Evolutionary conservation across 2,113 vertebrate species (phyloP), one percentile per base, ranked within the genome.

Genomic region (Hylia prasina): DNA sequence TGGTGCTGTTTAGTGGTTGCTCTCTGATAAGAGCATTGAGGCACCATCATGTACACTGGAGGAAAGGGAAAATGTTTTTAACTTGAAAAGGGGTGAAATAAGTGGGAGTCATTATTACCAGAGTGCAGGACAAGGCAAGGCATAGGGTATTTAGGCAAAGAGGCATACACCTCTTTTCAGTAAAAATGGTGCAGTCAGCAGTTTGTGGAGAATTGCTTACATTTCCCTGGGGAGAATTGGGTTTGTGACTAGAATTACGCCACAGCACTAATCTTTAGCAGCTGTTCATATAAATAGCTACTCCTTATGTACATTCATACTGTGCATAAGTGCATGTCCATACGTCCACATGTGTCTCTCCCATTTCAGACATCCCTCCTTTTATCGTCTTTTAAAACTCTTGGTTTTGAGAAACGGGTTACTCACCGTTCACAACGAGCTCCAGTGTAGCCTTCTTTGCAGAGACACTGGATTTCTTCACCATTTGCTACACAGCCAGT

Each of bases 401-500:
- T 30, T 30, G 12, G 8, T 53, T 47, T 53, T 47, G 70, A 40
- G 45, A 75, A 69, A 53, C 13, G 70, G 30, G 4, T 31, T 39
- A 91, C 98, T 93, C 73, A 99, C 99, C 97, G 98, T 95, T 99
- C 98, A 89, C 99, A 99, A 21, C 89, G 98, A 15, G 97, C 33
- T 63, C 99, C 99, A 0, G 97, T 83, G 94, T 99, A 99, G 40
- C 99, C 99, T 14, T 97, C 94, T 97, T 96, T 99, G 97, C 99
- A 99, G 33, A 98, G 80, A 78, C 99, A 99, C 89, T 97, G 96
- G 60, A 99, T 81, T 33, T 96, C 94, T 42, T 97, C 98, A 15
- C 95, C 95, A 15, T 97, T 96, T 80, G 98, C 98, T 54, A 94
- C 97, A 94, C 99, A 99, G 88, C 98, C 98, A 2, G 97, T 96